These are phyloP conservation scores for Diplodus sargus DNA, from an alignment of 2,797 vertebrate genomes.

Conservation along the genomic window DNA sequence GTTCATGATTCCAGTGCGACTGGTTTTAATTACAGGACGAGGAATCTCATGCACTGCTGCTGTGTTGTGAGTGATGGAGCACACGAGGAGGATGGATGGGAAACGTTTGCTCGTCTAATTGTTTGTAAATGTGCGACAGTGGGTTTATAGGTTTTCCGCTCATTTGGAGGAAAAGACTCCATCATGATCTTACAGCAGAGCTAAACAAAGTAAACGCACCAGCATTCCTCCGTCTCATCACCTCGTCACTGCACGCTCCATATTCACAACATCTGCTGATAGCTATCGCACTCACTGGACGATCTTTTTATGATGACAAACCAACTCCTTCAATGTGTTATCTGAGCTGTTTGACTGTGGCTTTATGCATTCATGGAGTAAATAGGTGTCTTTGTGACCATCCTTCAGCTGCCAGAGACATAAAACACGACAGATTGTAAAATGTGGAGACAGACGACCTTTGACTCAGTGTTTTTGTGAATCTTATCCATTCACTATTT, in stretches of 20 bases:
- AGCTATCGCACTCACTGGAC: slow-evolving; percentile 53
- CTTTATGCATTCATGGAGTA: slow-evolving; percentile 7
- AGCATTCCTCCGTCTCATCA: slow-evolving; percentile 78
- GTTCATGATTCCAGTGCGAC: slow-evolving; percentile 4
- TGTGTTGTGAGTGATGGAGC: slow-evolving; percentile 16
- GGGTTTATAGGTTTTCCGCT: slow-evolving; percentile 53
- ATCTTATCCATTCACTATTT: not conserved
- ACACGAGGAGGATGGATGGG: slow-evolving; percentile 15
- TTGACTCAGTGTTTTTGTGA: not conserved
- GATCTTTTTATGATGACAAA: slow-evolving; percentile 43
- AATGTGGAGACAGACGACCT: not conserved
- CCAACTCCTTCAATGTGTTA: slow-evolving; percentile 13
- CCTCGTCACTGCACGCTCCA: slow-evolving; percentile 66
- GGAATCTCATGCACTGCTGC: slow-evolving; percentile 9
- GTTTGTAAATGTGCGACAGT: slow-evolving; percentile 40
- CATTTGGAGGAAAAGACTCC: slow-evolving; percentile 43
- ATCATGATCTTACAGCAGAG: slow-evolving; percentile 55
- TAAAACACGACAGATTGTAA: slow-evolving; percentile 33
- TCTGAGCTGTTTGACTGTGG: slow-evolving; percentile 19
- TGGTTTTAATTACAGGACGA: slow-evolving; percentile 55
- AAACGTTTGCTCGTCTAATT: slow-evolving; percentile 41
- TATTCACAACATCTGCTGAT: slow-evolving; percentile 79
- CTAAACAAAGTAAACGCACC: slow-evolving; percentile 59
- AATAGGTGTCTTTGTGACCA: not conserved
- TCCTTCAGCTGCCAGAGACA: slow-evolving; percentile 15